phyloP scores from a whole-genome alignment of 2,797 vertebrate genomes.

The Cirrhinus mrigala region DNA sequence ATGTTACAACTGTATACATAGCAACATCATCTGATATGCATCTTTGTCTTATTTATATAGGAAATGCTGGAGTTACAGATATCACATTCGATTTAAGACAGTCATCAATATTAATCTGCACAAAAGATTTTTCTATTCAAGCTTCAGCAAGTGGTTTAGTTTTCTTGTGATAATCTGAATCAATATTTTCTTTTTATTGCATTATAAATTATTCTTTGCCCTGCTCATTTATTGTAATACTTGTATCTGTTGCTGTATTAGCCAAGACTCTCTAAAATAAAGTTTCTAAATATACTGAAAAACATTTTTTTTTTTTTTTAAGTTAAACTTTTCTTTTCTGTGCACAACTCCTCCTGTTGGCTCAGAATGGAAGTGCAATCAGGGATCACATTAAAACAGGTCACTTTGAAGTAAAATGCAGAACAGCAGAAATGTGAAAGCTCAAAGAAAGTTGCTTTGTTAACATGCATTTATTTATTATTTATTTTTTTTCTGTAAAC shows the following conservation, averaged over 20 bases:
- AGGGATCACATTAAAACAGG: not conserved
- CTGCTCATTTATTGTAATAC: not conserved
- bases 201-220: not conserved
- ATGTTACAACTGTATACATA: not conserved
- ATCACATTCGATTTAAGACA: constrained; percentile 2
- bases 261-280: not conserved
- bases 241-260: not conserved
- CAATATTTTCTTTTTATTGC: not conserved
- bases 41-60: not conserved
- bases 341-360: not conserved
- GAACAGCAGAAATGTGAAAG: not conserved
- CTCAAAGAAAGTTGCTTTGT: not conserved
- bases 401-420: not conserved
- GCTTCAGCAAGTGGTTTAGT: not conserved
- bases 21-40: not conserved
- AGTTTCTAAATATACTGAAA: not conserved
- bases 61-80: not conserved
- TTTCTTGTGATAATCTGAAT: not conserved
- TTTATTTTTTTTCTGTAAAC: not conserved
- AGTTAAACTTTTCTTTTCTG: not conserved
- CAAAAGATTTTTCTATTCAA: not conserved
- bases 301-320: not conserved
- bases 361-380: not conserved
- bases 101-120: not conserved
- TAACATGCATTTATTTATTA: not conserved